Conservation (phyloP, 2,797 vertebrate genomes). For the Hemibagrus guttatus region DNA sequence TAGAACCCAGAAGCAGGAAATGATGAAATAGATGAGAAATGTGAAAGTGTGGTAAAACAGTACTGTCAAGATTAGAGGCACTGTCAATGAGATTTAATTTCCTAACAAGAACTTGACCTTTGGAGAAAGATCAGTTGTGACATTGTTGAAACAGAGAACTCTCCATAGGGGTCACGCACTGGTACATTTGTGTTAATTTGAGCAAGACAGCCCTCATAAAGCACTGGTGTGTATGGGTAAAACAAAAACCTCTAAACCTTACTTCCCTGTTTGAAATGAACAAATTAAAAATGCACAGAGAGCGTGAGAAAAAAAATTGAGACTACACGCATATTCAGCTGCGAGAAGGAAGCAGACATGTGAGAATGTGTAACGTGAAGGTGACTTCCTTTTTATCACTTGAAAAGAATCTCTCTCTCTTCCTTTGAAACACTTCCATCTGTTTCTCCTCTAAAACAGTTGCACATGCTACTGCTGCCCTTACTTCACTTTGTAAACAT, state of each 20-base stretch:
- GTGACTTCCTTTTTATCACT: constrained; percentile 11
- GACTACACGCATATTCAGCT: constrained; percentile 27
- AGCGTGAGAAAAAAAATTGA: neutral
- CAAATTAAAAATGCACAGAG: neutral
- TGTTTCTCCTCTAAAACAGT: constrained; percentile 30
- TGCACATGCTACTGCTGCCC: constrained; percentile 15
- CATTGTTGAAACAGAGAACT: constrained; percentile 16
- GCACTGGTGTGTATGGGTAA: neutral
- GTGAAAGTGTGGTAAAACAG: neutral
- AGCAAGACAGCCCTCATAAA: neutral
- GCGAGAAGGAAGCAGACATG: constrained; percentile 30
- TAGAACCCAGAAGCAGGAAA: constrained; percentile 46
- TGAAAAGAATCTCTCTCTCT: constrained; percentile 26
- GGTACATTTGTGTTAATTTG: neutral
- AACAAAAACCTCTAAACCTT: neutral
- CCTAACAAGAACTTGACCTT: constrained; percentile 34
- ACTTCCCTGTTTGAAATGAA: neutral
- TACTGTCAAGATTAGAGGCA: constrained; percentile 27
- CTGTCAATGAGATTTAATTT: constrained; percentile 28
- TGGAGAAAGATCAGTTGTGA: constrained; percentile 9
- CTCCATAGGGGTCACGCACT: neutral
- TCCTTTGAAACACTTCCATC: constrained; percentile 35
- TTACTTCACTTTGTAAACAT: neutral
- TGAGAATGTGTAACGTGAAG: constrained; percentile 39
- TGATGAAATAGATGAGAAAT: constrained; percentile 59